Base-by-base conservation (phyloP, 1,140 invertebrate genomes). In the Leptestheria dahalacensis region DNA sequence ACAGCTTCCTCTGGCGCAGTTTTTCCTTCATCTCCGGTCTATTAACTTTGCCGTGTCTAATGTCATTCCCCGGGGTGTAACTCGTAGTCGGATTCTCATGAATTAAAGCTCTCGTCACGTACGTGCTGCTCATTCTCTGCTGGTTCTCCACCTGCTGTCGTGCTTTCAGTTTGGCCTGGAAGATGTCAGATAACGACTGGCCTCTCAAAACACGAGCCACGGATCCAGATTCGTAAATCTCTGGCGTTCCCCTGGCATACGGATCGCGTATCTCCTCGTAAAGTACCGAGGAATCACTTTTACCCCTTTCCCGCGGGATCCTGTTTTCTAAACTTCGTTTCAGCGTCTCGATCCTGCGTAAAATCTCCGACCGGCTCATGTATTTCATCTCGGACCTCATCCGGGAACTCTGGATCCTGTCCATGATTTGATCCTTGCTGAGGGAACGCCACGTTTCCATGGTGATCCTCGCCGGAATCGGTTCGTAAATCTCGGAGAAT, bases 401-500 rank as follows among this genome's bases (percentile, higher is more conserved):
- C 15, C 64, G 53, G 4, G 60, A 46, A 29, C 63, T 66, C 24
- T 51, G 57, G 11, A 66, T 61, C 18, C 55, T 56, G 12, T 62
- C 15, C 15, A 66, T 54, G 6, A 66, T 57, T 18, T 67, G 58
- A 3, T 65, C 60, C 25, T 61, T 62, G 12, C 57, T 54, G 66
- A 67, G 66, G 18, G 57, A 59, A 15, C 59, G 53, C 62, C 62
- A 65, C 10, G 62, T 58, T n/a, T 64, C 61, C 62, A 64, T 64
- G 18, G 48, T 47, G 15, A 67, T 55, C n/a, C 52, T 21, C 23
- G 61, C 61, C 6, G 67, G 67, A 46, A 69, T 65, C 11, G 68
- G 68, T 56, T 69, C 66, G 57, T 68, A 69, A 6, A 67, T 62
- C 25, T 57, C 50, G 24, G 67, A 59, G 58, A 69, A 69, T 46